Evolutionary conservation across 1,140 invertebrate genomes (phyloP).

Genomic region (Cydia pomonella): DNA sequence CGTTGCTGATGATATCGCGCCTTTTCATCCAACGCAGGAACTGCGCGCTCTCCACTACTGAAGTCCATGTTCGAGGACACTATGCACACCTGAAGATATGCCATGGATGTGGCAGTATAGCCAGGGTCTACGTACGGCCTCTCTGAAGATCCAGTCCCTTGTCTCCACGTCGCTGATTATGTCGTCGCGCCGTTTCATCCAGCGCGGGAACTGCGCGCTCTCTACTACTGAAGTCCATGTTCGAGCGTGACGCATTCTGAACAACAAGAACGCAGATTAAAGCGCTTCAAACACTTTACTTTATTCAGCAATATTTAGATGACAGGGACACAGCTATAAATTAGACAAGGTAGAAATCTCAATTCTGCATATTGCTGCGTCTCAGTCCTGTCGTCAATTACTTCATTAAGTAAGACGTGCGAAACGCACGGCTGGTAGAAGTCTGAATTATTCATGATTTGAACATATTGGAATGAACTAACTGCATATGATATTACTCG

Average conservation of each 20-base stretch:
- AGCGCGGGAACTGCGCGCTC: slow-evolving; percentile 50
- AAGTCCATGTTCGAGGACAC: slow-evolving; percentile 63
- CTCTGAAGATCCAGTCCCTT: slow-evolving; percentile 72
- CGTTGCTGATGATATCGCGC: slow-evolving; percentile 59
- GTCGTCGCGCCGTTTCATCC: slow-evolving; percentile 62
- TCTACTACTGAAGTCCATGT: slow-evolving; percentile 65
- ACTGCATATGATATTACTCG: no score
- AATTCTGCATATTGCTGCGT: neutral
- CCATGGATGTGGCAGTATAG: no score
- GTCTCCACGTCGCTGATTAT: slow-evolving; percentile 69
- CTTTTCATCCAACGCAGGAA: slow-evolving; percentile 65
- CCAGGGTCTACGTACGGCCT: slow-evolving; percentile 43
- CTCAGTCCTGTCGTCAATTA: no score
- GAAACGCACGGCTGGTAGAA: no score
- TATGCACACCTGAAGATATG: slow-evolving; percentile 40
- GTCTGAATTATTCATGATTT: no score
- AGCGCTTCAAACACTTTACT: neutral
- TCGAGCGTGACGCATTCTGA: slow-evolving; percentile 65
- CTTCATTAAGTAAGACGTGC: no score
- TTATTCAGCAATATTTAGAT: neutral
- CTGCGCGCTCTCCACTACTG: slow-evolving; percentile 52
- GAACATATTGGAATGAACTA: no score
- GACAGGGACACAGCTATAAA: neutral
- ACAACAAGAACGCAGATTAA: neutral
- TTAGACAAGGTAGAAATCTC: no score